phyloP scores from a whole-genome alignment of 1,140 invertebrate genomes.

The Apis laboriosa region DNA sequence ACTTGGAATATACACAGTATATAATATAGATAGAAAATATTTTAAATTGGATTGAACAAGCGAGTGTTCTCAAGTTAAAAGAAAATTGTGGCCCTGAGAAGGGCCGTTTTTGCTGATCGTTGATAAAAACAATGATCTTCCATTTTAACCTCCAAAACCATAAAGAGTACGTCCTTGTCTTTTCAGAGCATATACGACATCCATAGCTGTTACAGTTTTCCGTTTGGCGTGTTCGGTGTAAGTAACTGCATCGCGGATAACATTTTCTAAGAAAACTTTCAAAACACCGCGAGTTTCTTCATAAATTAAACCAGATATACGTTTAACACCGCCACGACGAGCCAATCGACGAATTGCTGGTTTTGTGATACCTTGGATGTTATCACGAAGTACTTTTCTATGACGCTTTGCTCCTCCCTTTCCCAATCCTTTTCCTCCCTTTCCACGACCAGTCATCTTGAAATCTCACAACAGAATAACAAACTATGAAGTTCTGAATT shows the following conservation, averaged over 20 bases:
- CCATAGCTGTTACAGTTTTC: constrained; percentile 61
- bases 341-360: constrained; percentile 59
- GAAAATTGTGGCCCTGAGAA: constrained; percentile 50
- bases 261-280: constrained; percentile 59
- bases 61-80: background rate
- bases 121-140: background rate
- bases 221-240: constrained; percentile 60
- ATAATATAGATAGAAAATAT: background rate
- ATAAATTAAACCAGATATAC: constrained; percentile 60
- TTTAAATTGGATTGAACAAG: background rate
- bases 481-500: background rate
- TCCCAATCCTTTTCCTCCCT: constrained; percentile 86
- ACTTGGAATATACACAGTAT: too few species aligned
- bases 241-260: constrained; percentile 60
- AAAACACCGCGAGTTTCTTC: constrained; percentile 61
- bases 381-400: constrained; percentile 48
- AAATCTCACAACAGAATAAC: too few species aligned
- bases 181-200: constrained; percentile 59
- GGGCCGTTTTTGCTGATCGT: constrained; percentile 35
- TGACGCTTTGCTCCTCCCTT: constrained; percentile 77
- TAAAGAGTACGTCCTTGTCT: constrained; percentile 85
- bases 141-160: constrained; percentile 84
- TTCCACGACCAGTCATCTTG: constrained; percentile 84
- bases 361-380: constrained; percentile 82
- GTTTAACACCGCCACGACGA: constrained; percentile 57